Evolutionary conservation across 2,113 vertebrate genomes (phyloP), one percentile per base, ranked within the genome.

Genomic region (Caracal caracal): DNA sequence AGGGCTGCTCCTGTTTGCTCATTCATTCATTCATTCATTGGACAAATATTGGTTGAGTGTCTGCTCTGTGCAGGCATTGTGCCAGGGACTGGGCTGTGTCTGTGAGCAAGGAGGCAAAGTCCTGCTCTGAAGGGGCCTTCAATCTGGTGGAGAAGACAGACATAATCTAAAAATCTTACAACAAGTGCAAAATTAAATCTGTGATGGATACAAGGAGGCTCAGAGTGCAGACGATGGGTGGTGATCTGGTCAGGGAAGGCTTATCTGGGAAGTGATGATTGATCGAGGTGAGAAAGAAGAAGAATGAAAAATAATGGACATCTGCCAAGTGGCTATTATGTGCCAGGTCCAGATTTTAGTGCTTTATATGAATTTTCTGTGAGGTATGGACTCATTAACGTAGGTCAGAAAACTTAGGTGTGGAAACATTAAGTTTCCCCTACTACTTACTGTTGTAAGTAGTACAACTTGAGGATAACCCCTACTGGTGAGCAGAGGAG

Each of bases 161-260:
- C 33, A 3, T 84, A 30, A 43, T 20, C 15, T 63, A 71, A 75
- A 82, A 73, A 35, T 43, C 28, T 75, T 53, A 10, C 53, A 43
- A 47, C 59, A 61, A 92, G 47, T 49, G 66, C 35, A 81, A 81
- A 84, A 51, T 85, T 80, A 40, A 90, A 47, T 71, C 15, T 61
- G 33, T 40, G 19, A 40, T 26, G 30, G 19, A 10, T 30, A 0
- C 20, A 20, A 16, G 47, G 65, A 92, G 15, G 28, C 17, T 61
- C 15, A 11, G 24, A 20, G 11, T 33, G 20, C 12, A 28, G n/a
- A 47, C 0, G 1, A 22, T 26, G 17, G 12, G 20, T 1, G 0
- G 22, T 13, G 63, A 59, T 30, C 22, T 51, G 10, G 13, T 73
- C 37, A 53, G 40, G 19, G 30, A 53, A 22, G 56, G 7, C 8